A percentile compares a stretch with the other conserved stretches of the same genome.
These are phyloP conservation scores for Maniola jurtina DNA, from an alignment of 1,140 invertebrate genomes.

Conservation along the genomic window DNA sequence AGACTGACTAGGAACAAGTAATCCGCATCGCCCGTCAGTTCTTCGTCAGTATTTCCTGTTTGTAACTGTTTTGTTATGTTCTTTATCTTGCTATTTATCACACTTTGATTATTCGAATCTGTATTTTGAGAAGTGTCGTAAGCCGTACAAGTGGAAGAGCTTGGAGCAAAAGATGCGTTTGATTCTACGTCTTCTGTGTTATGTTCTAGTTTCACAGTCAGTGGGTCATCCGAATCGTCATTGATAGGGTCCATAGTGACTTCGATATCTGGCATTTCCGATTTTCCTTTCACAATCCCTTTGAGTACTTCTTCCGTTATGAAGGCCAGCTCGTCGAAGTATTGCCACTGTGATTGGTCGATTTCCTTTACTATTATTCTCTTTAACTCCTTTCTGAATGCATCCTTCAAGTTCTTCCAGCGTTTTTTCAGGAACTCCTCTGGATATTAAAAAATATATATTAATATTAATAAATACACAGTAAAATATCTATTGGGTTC, in stretches of 20 bases:
- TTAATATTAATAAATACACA: too few species aligned
- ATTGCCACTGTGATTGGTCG: conserved; percentile 27
- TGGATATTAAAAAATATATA: conserved; percentile 23
- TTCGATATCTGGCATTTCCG: neutral
- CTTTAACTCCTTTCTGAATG: conserved; percentile 41
- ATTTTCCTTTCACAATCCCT: conserved; percentile 8
- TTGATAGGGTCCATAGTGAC: neutral
- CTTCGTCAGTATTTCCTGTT: conserved; percentile 5
- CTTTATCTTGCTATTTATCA: neutral
- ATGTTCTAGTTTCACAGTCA: neutral
- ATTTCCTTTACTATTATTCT: conserved; percentile 24
- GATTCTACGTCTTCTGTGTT: neutral
- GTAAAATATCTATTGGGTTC: too few species aligned
- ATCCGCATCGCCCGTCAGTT: conserved; percentile 28
- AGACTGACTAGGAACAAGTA: conserved; percentile 39
- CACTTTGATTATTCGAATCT: neutral
- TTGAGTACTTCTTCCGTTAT: conserved; percentile 28
- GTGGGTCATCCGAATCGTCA: neutral
- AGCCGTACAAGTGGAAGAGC: neutral
- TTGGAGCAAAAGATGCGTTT: neutral
- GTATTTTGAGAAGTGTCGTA: neutral
- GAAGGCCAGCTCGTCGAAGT: conserved; percentile 29
- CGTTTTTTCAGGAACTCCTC: conserved; percentile 30
- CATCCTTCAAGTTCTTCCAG: conserved; percentile 42
- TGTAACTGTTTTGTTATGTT: conserved; percentile 14